These are phyloP conservation scores for Caenorhabditis virilis DNA, from an alignment of 2,888 invertebrate genomes.

Conservation along the genomic window DNA sequence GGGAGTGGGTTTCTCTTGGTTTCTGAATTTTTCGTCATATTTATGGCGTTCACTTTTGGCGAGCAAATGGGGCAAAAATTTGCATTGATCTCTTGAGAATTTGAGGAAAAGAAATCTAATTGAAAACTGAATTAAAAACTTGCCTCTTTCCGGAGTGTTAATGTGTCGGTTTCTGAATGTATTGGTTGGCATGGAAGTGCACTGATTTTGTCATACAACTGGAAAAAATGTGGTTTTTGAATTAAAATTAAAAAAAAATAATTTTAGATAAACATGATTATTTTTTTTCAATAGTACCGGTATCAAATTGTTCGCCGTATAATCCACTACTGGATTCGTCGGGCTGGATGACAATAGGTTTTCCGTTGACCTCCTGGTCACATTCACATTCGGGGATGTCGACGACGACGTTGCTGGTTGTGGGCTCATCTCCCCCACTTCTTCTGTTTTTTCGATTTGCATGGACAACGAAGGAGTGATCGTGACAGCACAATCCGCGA, in stretches of 20 bases:
- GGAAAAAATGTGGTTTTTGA: constrained; percentile 37
- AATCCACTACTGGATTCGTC: constrained; percentile 39
- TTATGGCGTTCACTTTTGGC: background rate
- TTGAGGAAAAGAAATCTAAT: no score
- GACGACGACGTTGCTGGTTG: no score
- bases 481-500: constrained; percentile 58
- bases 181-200: constrained; percentile 55
- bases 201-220: constrained; percentile 69
- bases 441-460: background rate
- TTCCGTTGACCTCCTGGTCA: no score
- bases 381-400: no score
- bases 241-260: background rate
- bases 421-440: background rate
- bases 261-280: background rate
- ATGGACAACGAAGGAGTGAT: constrained; percentile 33
- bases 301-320: constrained; percentile 37
- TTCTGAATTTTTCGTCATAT: background rate
- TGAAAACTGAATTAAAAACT: constrained; percentile 4
- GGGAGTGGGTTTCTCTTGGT: background rate
- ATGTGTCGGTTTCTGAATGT: constrained; percentile 56
- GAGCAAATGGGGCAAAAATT: no score
- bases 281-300: constrained; percentile 15
- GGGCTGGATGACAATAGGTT: constrained; percentile 24
- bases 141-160: constrained; percentile 58
- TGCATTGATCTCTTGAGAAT: no score